phyloP scores from a whole-genome alignment of 2,888 invertebrate species.

The Tigriopus californicus region DNA sequence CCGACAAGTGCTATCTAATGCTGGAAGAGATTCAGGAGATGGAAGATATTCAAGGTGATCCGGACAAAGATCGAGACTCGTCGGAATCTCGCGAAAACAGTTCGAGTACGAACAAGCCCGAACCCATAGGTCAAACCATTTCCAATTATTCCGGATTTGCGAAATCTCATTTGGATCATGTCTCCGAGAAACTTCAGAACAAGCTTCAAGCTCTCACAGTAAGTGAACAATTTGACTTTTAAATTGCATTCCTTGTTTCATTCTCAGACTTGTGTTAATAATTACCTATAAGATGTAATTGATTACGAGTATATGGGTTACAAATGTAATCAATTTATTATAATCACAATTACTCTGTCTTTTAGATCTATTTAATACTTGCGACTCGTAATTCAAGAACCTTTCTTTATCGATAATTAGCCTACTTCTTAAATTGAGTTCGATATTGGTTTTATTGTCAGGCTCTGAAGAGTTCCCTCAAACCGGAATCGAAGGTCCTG shows the following conservation, averaged over 20 bases:
- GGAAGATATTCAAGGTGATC: background rate
- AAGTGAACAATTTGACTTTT: too few relatives aligned
- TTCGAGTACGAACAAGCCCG: background rate
- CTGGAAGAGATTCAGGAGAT: constrained; percentile 27
- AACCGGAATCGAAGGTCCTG: constrained; percentile 61
- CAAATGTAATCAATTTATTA: too few relatives aligned
- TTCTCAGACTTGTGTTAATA: too few relatives aligned
- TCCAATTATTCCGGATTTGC: constrained; percentile 66
- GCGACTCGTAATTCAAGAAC: too few relatives aligned
- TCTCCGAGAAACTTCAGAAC: constrained; percentile 64
- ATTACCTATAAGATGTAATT: too few relatives aligned
- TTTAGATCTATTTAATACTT: too few relatives aligned
- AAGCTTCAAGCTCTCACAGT: constrained; percentile 51
- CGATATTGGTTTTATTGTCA: too few relatives aligned
- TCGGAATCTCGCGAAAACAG: background rate
- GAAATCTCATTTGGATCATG: constrained; percentile 54
- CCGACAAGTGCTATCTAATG: constrained; percentile 60
- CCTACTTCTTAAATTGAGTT: too few relatives aligned
- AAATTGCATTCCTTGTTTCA: too few relatives aligned
- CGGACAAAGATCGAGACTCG: background rate
- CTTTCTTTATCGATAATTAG: too few relatives aligned
- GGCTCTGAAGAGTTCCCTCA: constrained; percentile 57
- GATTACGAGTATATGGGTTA: too few relatives aligned
- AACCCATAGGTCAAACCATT: constrained; percentile 16
- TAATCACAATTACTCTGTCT: too few relatives aligned